phyloP scores from a whole-genome alignment of 2,888 invertebrate genomes.

The Steromphala cineraria region DNA sequence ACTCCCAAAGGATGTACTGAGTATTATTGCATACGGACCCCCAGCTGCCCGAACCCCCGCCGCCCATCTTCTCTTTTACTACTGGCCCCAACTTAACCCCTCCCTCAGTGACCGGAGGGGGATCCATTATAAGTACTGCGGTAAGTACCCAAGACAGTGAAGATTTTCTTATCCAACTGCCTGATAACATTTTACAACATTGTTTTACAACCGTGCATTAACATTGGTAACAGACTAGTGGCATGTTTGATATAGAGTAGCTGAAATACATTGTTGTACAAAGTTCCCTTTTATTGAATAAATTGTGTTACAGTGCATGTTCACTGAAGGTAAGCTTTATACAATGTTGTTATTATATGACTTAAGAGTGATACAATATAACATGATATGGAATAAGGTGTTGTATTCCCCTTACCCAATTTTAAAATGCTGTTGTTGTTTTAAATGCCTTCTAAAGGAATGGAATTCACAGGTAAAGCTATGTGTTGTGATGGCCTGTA shows the following conservation, averaged over 20 bases:
- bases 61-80: constrained; percentile 96
- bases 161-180: neutral
- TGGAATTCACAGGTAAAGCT: constrained; percentile 42
- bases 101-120: constrained; percentile 86
- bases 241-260: neutral
- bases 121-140: constrained; percentile 73
- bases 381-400: too few relatives aligned
- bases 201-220: too few relatives aligned
- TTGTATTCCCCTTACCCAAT: too few relatives aligned
- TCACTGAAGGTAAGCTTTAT: neutral
- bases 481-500: neutral
- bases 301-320: neutral
- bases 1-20: constrained; percentile 84
- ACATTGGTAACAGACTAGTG: neutral
- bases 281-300: neutral
- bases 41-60: constrained; percentile 94
- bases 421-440: neutral
- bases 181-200: neutral
- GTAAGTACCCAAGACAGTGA: constrained; percentile 44
- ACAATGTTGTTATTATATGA: too few relatives aligned
- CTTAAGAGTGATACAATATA: too few relatives aligned
- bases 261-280: too few relatives aligned
- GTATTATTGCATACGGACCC: constrained; percentile 97
- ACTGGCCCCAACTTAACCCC: constrained; percentile 98
- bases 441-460: constrained; percentile 31